These are phyloP conservation scores for Bolborhynchus lineola DNA, from an alignment of 2,113 vertebrate species.

Conservation along the genomic window DNA sequence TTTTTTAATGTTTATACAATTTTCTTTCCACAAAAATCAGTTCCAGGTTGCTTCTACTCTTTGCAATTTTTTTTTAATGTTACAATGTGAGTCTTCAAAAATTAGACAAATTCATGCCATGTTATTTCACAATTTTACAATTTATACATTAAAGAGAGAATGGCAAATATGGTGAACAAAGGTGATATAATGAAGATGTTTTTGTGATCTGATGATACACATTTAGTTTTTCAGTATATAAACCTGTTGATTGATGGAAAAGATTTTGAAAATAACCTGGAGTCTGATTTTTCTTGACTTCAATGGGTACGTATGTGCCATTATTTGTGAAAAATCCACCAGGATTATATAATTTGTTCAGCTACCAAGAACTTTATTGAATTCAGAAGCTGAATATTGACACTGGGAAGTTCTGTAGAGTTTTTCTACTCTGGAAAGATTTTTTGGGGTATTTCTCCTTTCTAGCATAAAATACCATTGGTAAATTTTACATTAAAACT, in stretches of 20 bases:
- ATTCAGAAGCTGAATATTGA: fast-evolving
- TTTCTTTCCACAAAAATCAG: background rate
- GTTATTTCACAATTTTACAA: background rate
- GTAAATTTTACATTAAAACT: background rate
- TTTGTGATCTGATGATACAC: background rate
- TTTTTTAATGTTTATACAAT: background rate
- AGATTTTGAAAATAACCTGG: background rate
- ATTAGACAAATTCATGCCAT: background rate
- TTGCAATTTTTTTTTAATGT: background rate
- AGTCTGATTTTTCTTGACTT: background rate
- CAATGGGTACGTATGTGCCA: no score
- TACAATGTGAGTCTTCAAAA: background rate
- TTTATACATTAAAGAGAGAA: background rate
- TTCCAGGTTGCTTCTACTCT: background rate
- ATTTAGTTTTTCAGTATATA: background rate
- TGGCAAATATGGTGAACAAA: background rate
- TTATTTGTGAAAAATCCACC: background rate
- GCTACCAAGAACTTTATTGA: background rate
- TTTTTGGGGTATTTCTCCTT: background rate
- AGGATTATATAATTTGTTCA: background rate
- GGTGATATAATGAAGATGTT: background rate
- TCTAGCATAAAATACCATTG: background rate
- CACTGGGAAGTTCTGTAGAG: background rate
- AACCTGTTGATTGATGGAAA: background rate
- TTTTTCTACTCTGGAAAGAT: background rate